Conservation (phyloP, 2,888 invertebrate species). For the Drosophila glabriapex region DNA sequence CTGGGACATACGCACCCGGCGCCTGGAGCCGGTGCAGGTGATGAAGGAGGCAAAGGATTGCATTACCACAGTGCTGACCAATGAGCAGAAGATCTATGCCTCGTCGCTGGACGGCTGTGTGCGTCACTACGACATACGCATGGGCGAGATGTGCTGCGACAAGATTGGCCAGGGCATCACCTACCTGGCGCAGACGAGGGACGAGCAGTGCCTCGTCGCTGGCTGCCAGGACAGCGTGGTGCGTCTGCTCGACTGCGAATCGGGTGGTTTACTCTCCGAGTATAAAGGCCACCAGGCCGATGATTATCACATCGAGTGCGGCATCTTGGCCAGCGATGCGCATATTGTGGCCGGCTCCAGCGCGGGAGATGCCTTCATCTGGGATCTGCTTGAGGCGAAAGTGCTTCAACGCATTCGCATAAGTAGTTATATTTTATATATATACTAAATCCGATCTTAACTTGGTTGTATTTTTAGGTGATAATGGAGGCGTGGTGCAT, state of each 20-base stretch:
- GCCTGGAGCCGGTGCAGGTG: constrained; percentile 91
- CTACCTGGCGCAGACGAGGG: constrained; percentile 93
- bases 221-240: constrained; percentile 94
- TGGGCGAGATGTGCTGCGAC: constrained; percentile 93
- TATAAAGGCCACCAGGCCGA: constrained; percentile 93
- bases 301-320: constrained; percentile 95
- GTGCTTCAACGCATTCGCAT: constrained; percentile 85
- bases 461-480: constrained; percentile 54
- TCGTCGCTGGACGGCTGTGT: constrained; percentile 95
- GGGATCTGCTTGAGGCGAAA: constrained; percentile 94
- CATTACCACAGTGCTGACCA: constrained; percentile 91
- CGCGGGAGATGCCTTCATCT: constrained; percentile 89
- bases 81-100: constrained; percentile 95
- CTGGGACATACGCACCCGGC: constrained; percentile 93
- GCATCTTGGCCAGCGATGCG: constrained; percentile 93
- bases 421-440: constrained; percentile 43
- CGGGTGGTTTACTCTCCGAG: constrained; percentile 91
- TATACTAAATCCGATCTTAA: background rate
- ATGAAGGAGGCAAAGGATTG: constrained; percentile 98
- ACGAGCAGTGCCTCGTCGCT: constrained; percentile 95
- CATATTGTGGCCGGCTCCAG: constrained; percentile 96
- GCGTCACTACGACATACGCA: constrained; percentile 95
- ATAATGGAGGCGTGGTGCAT: constrained; percentile 89
- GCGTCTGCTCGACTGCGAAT: constrained; percentile 94
- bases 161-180: constrained; percentile 93